Evolutionary conservation across 2,888 invertebrate genomes (phyloP).

Genomic region (Eustalomyia histrio): DNA sequence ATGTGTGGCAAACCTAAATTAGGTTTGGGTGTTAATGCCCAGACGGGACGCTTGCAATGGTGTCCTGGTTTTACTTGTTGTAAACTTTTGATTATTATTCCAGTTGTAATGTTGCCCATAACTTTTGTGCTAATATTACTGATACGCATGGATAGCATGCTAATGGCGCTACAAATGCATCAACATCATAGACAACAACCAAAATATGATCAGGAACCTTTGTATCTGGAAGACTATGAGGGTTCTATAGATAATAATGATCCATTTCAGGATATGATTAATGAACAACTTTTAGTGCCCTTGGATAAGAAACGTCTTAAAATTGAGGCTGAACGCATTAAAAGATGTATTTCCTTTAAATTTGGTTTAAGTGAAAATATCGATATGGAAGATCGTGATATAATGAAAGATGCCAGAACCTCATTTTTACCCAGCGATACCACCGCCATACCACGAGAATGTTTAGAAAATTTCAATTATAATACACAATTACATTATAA

Average conservation of each 20-base stretch:
- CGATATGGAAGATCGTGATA: conserved; percentile 82
- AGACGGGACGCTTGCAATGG: conserved; percentile 79
- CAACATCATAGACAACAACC: conserved; percentile 64
- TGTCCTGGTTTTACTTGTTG: conserved; percentile 79
- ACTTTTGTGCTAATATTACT: conserved; percentile 75
- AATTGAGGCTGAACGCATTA: conserved; percentile 69
- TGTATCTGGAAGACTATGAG: conserved; percentile 70
- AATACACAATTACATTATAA: conserved; percentile 36
- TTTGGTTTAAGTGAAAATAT: conserved; percentile 73
- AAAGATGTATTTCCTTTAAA: conserved; percentile 74
- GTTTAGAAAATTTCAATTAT: conserved; percentile 67
- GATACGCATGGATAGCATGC: conserved; percentile 76
- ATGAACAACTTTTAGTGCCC: conserved; percentile 66
- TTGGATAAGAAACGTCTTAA: conserved; percentile 55
- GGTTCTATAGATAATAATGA: conserved; percentile 57
- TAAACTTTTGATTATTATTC: conserved; percentile 77
- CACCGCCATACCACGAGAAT: conserved; percentile 79
- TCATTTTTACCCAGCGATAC: conserved; percentile 83
- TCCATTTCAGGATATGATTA: conserved; percentile 66
- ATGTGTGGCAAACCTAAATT: conserved; percentile 67
- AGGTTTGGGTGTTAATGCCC: conserved; percentile 76
- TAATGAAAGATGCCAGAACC: conserved; percentile 83
- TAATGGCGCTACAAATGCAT: conserved; percentile 73
- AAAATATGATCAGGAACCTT: conserved; percentile 41
- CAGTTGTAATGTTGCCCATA: conserved; percentile 78